Evolutionary conservation across 2,113 vertebrate genomes (phyloP).

Genomic region (Rynchops niger): DNA sequence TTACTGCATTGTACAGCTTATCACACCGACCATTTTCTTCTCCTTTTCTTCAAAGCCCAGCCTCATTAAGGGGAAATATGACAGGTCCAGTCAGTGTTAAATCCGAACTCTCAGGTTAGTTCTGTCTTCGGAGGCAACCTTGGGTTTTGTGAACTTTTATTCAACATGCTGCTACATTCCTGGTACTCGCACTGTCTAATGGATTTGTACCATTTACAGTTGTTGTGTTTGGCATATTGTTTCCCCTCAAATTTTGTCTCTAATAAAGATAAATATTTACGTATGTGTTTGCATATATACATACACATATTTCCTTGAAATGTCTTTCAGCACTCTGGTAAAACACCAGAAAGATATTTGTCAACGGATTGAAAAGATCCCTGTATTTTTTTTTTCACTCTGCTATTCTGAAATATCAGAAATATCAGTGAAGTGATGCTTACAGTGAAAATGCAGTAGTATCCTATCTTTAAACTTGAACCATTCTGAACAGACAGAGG

Average conservation of each 20-base stretch:
- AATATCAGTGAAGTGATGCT: slow-evolving; percentile 15
- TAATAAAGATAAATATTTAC: background rate
- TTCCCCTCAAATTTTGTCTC: background rate
- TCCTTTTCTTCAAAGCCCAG: slow-evolving; percentile 30
- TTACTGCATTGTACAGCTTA: slow-evolving; percentile 42
- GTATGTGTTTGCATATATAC: background rate
- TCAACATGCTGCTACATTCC: background rate
- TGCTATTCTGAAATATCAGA: background rate
- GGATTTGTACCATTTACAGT: background rate
- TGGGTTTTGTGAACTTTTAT: slow-evolving; percentile 1
- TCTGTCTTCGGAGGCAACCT: slow-evolving; percentile 38
- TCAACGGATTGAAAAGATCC: background rate
- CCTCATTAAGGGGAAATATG: slow-evolving; percentile 67
- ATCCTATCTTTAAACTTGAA: background rate
- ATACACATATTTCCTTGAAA: background rate
- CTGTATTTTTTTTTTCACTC: background rate
- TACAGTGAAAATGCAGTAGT: background rate
- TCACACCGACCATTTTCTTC: background rate
- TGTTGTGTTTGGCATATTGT: background rate
- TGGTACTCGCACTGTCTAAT: background rate
- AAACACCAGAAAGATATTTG: slow-evolving; percentile 14
- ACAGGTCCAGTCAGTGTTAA: slow-evolving; percentile 38
- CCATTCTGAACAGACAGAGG: background rate
- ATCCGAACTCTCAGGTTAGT: background rate
- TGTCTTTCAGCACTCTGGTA: background rate